Base-by-base conservation (phyloP, 2,797 vertebrate species). In the Scolopax rusticola region DNA sequence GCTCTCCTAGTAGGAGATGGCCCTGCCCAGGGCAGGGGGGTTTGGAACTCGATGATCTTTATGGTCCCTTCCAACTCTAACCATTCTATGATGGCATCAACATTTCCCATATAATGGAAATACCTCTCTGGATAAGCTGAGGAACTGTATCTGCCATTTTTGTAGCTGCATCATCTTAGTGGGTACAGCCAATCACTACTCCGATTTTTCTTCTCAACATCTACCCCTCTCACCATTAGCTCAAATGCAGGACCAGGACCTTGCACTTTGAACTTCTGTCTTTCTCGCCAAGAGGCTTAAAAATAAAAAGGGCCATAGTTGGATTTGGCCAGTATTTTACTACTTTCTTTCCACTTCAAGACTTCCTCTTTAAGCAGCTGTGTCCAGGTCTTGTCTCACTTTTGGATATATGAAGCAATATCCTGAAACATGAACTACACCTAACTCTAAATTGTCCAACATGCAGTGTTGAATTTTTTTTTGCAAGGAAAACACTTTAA, bases 351-450 rank as follows among this genome's bases (percentile, higher is more conserved):
- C 56, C 54, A 80, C 13, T 65, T 53, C 33, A 47, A 59, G 48
- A 90, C 75, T 87, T 95, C 83, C 88, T 87, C 88, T 87, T 91
- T 85, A 56, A 38, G 21, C 50, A 69, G 71, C 41, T 63, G 36
- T 4, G 10, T 79, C 70, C 83, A n/a, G 25, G 41, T 41, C 59
- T 81, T 76, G 76, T 69, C 53, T 87, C 57, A 48, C 45, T 84
- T 89, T 59, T 15, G 48, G 12, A 18, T 30, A n/a, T 23, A 51
- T 56, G 71, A 91, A 93, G 71, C 54, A 93, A 87, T 48, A 28
- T 78, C 12, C 40, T 71, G 64, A 79, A 87, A 47, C 41, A n/a
- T 3, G 28, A 84, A 63, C 67, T 51, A 84, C 82, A 79, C 51
- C n/a, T 87, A 28, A 56, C 16, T 59, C 59, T 54, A 67, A 13